Evolutionary conservation across 2,113 vertebrate genomes (phyloP), one percentile per base, ranked within the genome.

Genomic region (Vulpes vulpes): DNA sequence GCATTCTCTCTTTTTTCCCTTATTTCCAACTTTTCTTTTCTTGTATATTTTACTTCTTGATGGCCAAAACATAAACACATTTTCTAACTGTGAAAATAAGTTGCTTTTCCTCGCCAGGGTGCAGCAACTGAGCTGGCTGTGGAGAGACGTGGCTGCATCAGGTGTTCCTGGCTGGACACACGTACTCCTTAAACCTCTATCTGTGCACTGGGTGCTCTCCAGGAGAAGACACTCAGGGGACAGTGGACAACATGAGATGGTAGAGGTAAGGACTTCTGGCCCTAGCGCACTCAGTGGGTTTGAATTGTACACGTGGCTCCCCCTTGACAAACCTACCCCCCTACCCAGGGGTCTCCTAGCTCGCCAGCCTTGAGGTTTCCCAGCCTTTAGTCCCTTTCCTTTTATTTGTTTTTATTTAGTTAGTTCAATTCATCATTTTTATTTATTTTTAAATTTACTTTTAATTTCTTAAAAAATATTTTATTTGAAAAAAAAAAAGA

Each of bases 11-110:
- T 60, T 73, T 79, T 79, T 19, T 22, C 7, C 23, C 43, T 87
- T 81, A 38, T 62, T 81, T 81, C 83, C 73, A 65, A 65, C 30
- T 91, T 94, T 81, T 73, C n/a, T 92, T 91, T 71, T 59, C 81
- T 80, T 95, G 25, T 89, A 88, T n/a, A 62, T 73, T 91, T 87
- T 57, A 64, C 89, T 93, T 95, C 2, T n/a, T 53, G 53, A 67
- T 79, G 25, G 55, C 82, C 27, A 83, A 60, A 95, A 74, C 69
- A 20, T 69, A 23, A 85, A 35, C 23, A 76, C 43, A 71, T 15
- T 23, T 89, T 79, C 22, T 65, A 81, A 71, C 83, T 35, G n/a
- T 32, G 65, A 71, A 81, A 65, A 43, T 49, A 64, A 43, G 25
- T 51, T 67, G 43, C 22, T 94, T 85, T 93, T 94, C 4, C 62